Percentiles rank a stretch among this genome's conserved stretches.
These are phyloP conservation scores for Orchesella flavescens DNA, from an alignment of 2,888 invertebrate species.

Conservation along the genomic window DNA sequence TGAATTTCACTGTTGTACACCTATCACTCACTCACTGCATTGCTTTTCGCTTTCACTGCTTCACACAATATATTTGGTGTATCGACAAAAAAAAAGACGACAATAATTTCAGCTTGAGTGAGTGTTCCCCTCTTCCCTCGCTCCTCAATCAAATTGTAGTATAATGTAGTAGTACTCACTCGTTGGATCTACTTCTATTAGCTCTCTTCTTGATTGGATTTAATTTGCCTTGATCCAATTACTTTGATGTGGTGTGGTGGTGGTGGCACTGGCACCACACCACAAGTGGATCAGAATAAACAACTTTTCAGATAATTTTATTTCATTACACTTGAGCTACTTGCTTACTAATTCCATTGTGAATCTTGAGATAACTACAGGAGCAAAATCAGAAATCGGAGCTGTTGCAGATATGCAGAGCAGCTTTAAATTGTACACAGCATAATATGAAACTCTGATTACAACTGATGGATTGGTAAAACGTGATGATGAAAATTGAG, in stretches of 20 bases:
- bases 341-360: background rate
- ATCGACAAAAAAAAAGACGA: constrained; percentile 2
- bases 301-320: constrained; percentile 49
- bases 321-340: constrained; percentile 19
- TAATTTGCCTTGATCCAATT: background rate
- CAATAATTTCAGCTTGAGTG: constrained; percentile 51
- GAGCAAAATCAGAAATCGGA: background rate
- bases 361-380: background rate
- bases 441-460: background rate
- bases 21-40: constrained; percentile 34
- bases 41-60: constrained; percentile 14
- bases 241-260: background rate
- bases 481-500: background rate
- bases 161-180: background rate
- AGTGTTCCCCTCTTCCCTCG: constrained; percentile 11
- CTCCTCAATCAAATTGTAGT: constrained; percentile 46
- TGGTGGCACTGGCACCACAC: constrained; percentile 7
- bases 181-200: background rate
- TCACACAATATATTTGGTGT: constrained; percentile 9
- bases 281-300: constrained; percentile 11
- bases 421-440: background rate
- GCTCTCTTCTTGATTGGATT: constrained; percentile 5
- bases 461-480: background rate
- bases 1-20: background rate
- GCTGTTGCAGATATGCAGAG: background rate